phyloP scores from a whole-genome alignment of 2,888 invertebrate species.

The Crematogaster levior region DNA sequence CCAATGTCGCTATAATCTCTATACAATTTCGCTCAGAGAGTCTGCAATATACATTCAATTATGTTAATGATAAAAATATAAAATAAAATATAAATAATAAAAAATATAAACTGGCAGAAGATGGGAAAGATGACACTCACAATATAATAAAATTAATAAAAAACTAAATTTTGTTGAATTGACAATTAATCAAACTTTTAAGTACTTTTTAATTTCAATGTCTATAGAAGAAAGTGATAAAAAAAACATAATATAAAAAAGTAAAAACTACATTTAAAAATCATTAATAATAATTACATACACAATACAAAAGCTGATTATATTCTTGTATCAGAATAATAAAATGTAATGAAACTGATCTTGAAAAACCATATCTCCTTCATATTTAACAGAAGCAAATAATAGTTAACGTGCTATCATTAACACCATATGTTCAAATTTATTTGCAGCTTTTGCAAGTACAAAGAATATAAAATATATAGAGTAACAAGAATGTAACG shows the following conservation, averaged over 20 bases:
- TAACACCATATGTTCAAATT: constrained; percentile 39
- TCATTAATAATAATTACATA: constrained; percentile 10
- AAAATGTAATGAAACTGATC: neutral
- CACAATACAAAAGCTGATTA: neutral
- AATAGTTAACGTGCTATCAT: neutral
- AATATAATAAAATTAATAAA: neutral
- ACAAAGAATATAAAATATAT: neutral
- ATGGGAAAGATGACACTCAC: neutral
- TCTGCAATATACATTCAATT: constrained; percentile 86
- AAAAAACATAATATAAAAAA: neutral
- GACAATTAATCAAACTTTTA: neutral
- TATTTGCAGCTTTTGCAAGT: neutral
- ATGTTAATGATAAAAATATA: neutral
- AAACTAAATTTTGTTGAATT: neutral
- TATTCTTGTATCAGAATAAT: constrained; percentile 16
- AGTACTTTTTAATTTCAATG: neutral
- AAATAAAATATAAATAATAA: no score
- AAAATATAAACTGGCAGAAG: neutral
- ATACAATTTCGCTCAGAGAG: constrained; percentile 98
- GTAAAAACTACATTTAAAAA: neutral
- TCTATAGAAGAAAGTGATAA: neutral
- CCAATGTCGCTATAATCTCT: constrained; percentile 96
- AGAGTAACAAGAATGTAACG: neutral
- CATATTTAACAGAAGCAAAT: neutral
- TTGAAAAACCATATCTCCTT: neutral